Percentiles rank a stretch among this genome's conserved stretches.
Conservation (phyloP, 2,113 vertebrate genomes). For the Erythrocebus patas region DNA sequence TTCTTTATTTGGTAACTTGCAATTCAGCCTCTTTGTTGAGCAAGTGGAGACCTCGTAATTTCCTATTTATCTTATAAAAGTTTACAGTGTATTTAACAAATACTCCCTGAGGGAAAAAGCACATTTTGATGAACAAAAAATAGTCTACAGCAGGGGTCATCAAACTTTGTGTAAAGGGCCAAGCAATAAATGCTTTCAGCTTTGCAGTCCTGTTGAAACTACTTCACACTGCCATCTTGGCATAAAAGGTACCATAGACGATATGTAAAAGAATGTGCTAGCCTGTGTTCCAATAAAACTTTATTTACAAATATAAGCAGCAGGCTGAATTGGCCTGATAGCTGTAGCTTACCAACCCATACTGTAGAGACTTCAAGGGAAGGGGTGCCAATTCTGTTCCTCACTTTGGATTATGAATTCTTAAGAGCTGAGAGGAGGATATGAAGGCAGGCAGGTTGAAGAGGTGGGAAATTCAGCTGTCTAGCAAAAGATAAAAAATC, state of each 20-base stretch:
- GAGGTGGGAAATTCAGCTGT: background rate
- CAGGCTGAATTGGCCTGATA: background rate
- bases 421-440: background rate
- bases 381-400: background rate
- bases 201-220: background rate
- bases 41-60: conserved; percentile 5
- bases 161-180: background rate
- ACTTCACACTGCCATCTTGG: background rate
- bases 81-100: conserved; percentile 9
- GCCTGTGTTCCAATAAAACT: background rate
- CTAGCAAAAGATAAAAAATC: background rate
- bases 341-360: background rate
- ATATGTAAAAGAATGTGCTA: background rate
- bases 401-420: background rate
- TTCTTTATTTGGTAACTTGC: conserved; percentile 29
- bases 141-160: background rate
- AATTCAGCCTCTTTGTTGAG: background rate
- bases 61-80: conserved; percentile 1
- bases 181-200: background rate
- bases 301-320: background rate
- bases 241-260: background rate
- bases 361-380: background rate
- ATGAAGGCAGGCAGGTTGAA: background rate
- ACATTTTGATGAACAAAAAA: background rate
- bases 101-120: conserved; percentile 39